These are phyloP conservation scores for Psittacula cyanocephala DNA, from an alignment of 2,113 vertebrate genomes.

Conservation along the genomic window DNA sequence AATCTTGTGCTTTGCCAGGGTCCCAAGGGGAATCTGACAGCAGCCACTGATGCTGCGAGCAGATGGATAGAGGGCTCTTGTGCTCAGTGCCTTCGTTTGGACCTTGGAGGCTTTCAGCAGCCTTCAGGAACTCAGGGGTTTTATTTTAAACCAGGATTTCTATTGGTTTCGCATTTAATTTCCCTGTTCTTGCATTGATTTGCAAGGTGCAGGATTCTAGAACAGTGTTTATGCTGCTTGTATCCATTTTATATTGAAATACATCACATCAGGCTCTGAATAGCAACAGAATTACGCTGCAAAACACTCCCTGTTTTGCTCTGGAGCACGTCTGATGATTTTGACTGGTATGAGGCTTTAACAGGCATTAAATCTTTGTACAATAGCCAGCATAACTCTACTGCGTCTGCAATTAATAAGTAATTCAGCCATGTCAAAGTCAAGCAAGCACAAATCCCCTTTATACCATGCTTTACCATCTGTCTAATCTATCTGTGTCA, in stretches of 20 bases:
- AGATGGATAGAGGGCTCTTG: background rate
- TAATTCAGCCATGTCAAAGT: slow-evolving; percentile 12
- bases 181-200: background rate
- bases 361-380: background rate
- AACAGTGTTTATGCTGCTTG: background rate
- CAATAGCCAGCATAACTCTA: background rate
- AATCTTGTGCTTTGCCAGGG: background rate
- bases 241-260: background rate
- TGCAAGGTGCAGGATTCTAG: background rate
- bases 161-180: background rate
- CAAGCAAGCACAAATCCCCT: slow-evolving; percentile 40
- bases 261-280: background rate
- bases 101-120: background rate
- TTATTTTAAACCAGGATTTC: background rate
- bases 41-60: background rate
- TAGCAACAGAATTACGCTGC: background rate
- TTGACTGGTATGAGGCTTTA: background rate
- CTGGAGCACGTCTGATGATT: background rate
- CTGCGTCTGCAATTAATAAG: slow-evolving; percentile 18
- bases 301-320: background rate
- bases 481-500: slow-evolving; percentile 57
- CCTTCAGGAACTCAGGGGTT: background rate
- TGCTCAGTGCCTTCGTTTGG: background rate
- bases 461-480: slow-evolving; percentile 24
- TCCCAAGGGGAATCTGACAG: background rate